These are phyloP conservation scores for Myxocyprinus asiaticus DNA, from an alignment of 2,113 vertebrate species.

Conservation along the genomic window DNA sequence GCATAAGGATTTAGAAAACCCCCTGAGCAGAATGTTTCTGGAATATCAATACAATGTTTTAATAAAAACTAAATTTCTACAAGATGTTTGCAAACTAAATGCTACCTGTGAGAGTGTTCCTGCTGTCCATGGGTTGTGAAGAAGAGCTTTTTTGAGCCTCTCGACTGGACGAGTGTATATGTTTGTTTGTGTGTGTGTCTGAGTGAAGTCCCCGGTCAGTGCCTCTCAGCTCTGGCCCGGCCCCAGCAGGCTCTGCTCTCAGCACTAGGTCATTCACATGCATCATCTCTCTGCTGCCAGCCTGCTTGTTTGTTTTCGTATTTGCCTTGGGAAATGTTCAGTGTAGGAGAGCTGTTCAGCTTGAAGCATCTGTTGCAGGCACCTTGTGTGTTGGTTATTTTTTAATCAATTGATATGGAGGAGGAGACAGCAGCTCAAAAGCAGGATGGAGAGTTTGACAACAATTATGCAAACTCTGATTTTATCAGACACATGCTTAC, in stretches of 20 bases:
- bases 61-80: neutral
- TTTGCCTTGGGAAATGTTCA: constrained; percentile 21
- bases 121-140: neutral
- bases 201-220: constrained; percentile 12
- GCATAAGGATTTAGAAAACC: no score
- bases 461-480: no score
- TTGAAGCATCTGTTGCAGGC: constrained; percentile 40
- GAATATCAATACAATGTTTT: neutral
- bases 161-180: neutral
- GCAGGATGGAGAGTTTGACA: neutral
- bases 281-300: constrained; percentile 42
- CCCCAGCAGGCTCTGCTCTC: constrained; percentile 40
- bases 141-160: neutral
- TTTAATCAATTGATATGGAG: neutral
- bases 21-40: neutral
- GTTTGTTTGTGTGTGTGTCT: neutral
- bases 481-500: no score
- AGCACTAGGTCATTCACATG: constrained; percentile 54
- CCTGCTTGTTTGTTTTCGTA: constrained; percentile 46
- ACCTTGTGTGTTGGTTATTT: constrained; percentile 28
- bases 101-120: neutral
- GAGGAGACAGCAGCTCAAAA: constrained; percentile 22
- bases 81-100: neutral
- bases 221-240: constrained; percentile 25
- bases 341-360: constrained; percentile 6